Conservation (phyloP, 1,140 invertebrate species). For the Ceratina australensis region DNA sequence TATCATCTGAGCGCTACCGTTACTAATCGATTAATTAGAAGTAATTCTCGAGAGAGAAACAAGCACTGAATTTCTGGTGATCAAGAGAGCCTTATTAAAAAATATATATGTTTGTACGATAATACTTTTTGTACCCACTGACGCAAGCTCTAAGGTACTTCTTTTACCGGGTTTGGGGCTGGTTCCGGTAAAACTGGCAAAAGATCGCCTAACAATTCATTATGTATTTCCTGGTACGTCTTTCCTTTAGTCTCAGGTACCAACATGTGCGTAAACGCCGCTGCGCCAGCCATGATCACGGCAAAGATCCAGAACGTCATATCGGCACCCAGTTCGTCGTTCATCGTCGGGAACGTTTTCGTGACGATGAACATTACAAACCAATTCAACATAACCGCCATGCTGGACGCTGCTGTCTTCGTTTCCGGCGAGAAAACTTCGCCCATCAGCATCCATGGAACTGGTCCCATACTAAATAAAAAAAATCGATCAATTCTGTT, state of each 20-base stretch:
- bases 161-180: not conserved
- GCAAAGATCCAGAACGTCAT: slow-evolving; percentile 93
- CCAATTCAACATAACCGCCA: slow-evolving; percentile 91
- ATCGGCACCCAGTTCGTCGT: slow-evolving; percentile 83
- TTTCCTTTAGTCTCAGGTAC: slow-evolving; percentile 97
- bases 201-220: slow-evolving; percentile 75
- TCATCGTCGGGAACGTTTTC: slow-evolving; percentile 83
- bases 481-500: not conserved
- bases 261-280: slow-evolving; percentile 87
- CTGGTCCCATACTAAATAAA: slow-evolving; percentile 81
- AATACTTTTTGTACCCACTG: too few species aligned
- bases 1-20: too few species aligned
- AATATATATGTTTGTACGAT: too few species aligned
- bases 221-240: slow-evolving; percentile 89
- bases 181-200: too few species aligned
- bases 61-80: too few species aligned
- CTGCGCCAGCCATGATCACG: slow-evolving; percentile 85
- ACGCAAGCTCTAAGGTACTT: not conserved
- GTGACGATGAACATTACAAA: slow-evolving; percentile 91
- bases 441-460: slow-evolving; percentile 91
- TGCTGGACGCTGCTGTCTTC: slow-evolving; percentile 87
- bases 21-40: too few species aligned
- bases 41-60: too few species aligned
- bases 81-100: too few species aligned
- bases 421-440: slow-evolving; percentile 89